A percentile compares a stretch with the other conserved stretches of the same genome.
Evolutionary conservation across 2,888 invertebrate species (phyloP).

Genomic region (Monoplex corrugatus): DNA sequence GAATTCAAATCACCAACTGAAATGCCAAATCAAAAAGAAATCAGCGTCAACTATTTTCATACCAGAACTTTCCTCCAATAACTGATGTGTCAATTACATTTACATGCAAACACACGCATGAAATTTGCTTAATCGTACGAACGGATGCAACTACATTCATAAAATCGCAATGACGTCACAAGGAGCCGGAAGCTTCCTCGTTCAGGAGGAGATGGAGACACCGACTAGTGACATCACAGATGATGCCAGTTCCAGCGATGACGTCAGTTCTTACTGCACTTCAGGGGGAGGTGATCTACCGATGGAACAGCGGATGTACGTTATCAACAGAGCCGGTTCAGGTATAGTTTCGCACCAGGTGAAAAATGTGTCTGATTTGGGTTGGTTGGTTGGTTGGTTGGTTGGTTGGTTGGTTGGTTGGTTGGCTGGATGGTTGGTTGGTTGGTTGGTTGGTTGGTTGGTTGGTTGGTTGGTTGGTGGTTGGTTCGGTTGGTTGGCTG

Average conservation of each 20-base stretch:
- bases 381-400: too few relatives aligned
- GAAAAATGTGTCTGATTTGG: neutral
- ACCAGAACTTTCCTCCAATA: too few relatives aligned
- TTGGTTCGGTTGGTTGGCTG: neutral
- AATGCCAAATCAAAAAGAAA: too few relatives aligned
- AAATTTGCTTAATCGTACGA: too few relatives aligned
- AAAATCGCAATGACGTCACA: constrained; percentile 15
- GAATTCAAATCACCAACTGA: too few relatives aligned
- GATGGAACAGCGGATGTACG: constrained; percentile 69
- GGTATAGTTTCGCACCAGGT: too few relatives aligned
- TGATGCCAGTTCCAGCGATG: constrained; percentile 49
- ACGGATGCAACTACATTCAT: too few relatives aligned
- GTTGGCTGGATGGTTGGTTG: neutral
- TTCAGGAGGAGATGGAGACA: constrained; percentile 31
- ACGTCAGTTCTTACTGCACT: constrained; percentile 46
- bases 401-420: neutral
- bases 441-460: neutral
- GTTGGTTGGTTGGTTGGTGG: neutral
- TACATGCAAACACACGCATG: too few relatives aligned
- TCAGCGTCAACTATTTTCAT: too few relatives aligned
- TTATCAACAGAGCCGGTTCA: constrained; percentile 67
- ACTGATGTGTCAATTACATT: too few relatives aligned
- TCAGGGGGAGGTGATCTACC: constrained; percentile 45
- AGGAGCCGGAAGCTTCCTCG: constrained; percentile 5
- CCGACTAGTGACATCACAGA: constrained; percentile 52